Base-by-base conservation (phyloP, 2,113 vertebrate species). In the Phalacrocorax carbo region DNA sequence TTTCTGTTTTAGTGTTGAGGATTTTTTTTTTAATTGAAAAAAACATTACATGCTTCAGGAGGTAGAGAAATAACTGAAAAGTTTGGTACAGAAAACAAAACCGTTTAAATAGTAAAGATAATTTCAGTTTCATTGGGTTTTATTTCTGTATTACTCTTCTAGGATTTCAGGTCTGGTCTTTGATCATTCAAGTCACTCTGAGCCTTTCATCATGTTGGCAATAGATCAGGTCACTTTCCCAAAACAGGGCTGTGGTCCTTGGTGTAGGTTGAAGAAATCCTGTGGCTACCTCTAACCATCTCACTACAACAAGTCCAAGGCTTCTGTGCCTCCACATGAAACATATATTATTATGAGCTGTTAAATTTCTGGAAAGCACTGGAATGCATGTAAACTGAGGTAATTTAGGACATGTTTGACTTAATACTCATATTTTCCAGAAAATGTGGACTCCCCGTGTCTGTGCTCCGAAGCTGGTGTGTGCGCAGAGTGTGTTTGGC, bases 361-460 rank as follows among this genome's bases (percentile, higher is more conserved):
- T 62, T 12, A 58, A 71, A 49, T 29, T 76, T 84, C 42, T 76
- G 75, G 42, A 92, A 85, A 82, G 20, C 44, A 29, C 38, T 72
- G 25, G 32, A 76, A 82, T 82, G n/a, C 32, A 38, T 9, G 8
- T 87, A 61, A 85, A 55, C 32, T 19, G 26, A 62, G 8, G 79
- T 93, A 7, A 10, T 71, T 71, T 71, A 60, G 36, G 46, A 44
- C n/a, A 6, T 3, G 2, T 68, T 82, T 2, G 9, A 73, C 15
- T 87, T 84, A 57, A 27, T 40, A 19, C 6, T 83, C 3, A 0
- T 11, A 3, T 87, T 87, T 91, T 79, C 9, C 29, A 46, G 38
- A 64, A 38, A 17, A 7, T 1, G 1, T 0, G 1, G 22, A 21
- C 30, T 30, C 52, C 22, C 42, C 6, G 2, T 12, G 27, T 66